These are phyloP conservation scores for Cyclophora punctaria DNA, from an alignment of 2,888 invertebrate genomes.

Conservation along the genomic window DNA sequence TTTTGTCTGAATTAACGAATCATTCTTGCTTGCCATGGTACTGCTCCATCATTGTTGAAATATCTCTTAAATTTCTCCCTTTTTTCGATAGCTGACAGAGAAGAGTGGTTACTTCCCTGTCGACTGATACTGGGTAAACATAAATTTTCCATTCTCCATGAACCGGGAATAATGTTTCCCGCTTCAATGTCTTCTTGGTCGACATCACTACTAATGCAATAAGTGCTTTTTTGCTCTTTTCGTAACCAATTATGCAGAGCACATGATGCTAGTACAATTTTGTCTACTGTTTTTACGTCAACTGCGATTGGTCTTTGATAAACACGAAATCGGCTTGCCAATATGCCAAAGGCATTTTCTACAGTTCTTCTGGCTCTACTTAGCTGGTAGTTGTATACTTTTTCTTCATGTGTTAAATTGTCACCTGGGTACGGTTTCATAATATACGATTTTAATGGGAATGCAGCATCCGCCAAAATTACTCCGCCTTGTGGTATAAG, in stretches of 20 bases:
- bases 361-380: constrained; percentile 12
- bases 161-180: constrained; percentile 9
- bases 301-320: constrained; percentile 9
- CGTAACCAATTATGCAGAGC: constrained; percentile 12
- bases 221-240: constrained; percentile 6
- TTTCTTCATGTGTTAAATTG: constrained; percentile 5
- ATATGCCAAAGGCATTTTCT: constrained; percentile 16
- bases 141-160: constrained; percentile 11
- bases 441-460: constrained; percentile 7
- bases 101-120: constrained; percentile 9
- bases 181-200: constrained; percentile 10
- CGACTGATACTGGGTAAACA: constrained; percentile 10
- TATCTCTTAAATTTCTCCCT: constrained; percentile 7
- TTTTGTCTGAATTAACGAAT: constrained; percentile 6
- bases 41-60: constrained; percentile 8
- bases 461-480: constrained; percentile 11
- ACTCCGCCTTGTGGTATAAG: constrained; percentile 8
- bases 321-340: constrained; percentile 6
- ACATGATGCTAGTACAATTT: constrained; percentile 11
- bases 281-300: constrained; percentile 8
- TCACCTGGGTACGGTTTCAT: constrained; percentile 13
- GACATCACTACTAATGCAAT: constrained; percentile 8
- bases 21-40: constrained; percentile 11
- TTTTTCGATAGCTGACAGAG: constrained; percentile 10
- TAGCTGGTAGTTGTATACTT: constrained; percentile 13